These are phyloP conservation scores for Perizoma flavofasciatum DNA, from an alignment of 2,888 invertebrate species.

Conservation along the genomic window DNA sequence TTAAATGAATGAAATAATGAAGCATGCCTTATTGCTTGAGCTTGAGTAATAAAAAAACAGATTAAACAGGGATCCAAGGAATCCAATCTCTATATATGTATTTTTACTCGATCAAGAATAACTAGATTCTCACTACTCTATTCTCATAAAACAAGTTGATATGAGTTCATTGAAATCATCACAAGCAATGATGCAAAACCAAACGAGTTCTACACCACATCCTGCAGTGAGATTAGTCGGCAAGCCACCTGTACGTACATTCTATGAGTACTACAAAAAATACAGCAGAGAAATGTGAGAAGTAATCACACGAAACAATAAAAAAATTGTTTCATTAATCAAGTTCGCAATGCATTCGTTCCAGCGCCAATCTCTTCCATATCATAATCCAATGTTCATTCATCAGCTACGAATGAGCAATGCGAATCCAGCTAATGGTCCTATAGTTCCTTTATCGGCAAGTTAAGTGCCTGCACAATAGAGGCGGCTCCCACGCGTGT, in stretches of 20 bases:
- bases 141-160: conserved; percentile 11
- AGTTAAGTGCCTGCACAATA: conserved; percentile 81
- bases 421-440: conserved; percentile 80
- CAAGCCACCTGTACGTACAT: conserved; percentile 22
- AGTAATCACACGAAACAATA: conserved; percentile 15
- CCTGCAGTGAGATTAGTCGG: conserved; percentile 12
- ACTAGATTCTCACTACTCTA: not conserved
- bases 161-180: conserved; percentile 19
- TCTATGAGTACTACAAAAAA: conserved; percentile 17
- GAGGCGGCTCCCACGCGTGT: conserved; percentile 80
- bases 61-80: too few relatives aligned
- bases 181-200: conserved; percentile 25
- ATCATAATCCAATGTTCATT: conserved; percentile 80
- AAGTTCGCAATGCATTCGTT: conserved; percentile 44
- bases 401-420: conserved; percentile 78
- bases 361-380: conserved; percentile 64
- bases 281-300: conserved; percentile 5
- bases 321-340: conserved; percentile 38
- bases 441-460: conserved; percentile 78
- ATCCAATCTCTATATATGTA: not conserved
- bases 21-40: too few relatives aligned
- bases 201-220: conserved; percentile 24
- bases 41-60: too few relatives aligned
- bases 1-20: too few relatives aligned
- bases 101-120: not conserved